Evolutionary conservation across 2,888 invertebrate species (phyloP).

Genomic region (Operophtera brumata): DNA sequence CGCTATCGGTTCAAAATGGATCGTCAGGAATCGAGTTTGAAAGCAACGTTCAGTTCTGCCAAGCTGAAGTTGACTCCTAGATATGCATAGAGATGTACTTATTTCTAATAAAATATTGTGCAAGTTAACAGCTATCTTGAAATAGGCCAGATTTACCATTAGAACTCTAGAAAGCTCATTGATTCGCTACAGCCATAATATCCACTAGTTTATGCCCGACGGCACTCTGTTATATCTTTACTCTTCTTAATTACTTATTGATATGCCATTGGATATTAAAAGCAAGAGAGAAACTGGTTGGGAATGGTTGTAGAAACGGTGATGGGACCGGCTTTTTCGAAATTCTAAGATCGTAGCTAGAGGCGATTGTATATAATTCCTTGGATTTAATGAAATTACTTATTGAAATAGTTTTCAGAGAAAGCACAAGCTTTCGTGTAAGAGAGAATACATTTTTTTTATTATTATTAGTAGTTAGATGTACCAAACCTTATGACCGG

Average conservation of each 20-base stretch:
- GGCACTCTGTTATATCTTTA: conserved; percentile 17
- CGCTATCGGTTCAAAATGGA: neutral
- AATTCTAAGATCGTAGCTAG: conserved; percentile 29
- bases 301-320: conserved; percentile 3
- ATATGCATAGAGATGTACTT: no score
- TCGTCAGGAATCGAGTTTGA: neutral
- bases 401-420: conserved; percentile 11
- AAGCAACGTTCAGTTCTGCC: neutral
- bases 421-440: neutral
- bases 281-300: conserved; percentile 25
- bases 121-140: no score
- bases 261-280: conserved; percentile 34
- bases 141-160: no score
- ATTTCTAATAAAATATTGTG: no score
- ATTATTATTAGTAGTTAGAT: no score
- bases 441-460: no score
- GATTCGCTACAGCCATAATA: neutral
- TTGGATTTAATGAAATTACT: conserved; percentile 15
- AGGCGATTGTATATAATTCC: conserved; percentile 26
- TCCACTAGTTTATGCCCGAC: conserved; percentile 9
- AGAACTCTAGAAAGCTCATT: neutral
- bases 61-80: no score
- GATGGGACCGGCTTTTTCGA: conserved; percentile 29
- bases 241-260: conserved; percentile 37
- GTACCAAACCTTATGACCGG: no score